Conservation (phyloP, 2,888 invertebrate species). For the Eulithis prunata region DNA sequence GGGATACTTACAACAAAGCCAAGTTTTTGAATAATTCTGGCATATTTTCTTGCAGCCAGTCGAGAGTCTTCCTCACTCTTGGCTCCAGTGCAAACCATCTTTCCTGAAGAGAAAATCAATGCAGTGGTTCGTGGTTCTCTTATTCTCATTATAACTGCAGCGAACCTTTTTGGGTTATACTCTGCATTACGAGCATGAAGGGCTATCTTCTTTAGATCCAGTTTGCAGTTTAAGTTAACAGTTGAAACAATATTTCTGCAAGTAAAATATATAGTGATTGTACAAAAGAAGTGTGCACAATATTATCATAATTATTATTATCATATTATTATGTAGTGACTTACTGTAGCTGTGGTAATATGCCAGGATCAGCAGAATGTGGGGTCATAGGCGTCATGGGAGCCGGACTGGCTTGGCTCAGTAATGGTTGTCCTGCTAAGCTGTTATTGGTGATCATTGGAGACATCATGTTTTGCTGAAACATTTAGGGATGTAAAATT, state of each 20-base stretch:
- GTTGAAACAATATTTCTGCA: slow-evolving; percentile 98
- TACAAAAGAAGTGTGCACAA: not conserved
- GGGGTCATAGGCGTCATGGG: slow-evolving; percentile 97
- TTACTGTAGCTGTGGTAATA: slow-evolving; percentile 96
- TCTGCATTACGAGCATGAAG: slow-evolving; percentile 99
- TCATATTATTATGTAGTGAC: slow-evolving; percentile 50
- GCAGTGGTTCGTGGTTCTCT: slow-evolving; percentile 93
- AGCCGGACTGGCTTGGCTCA: slow-evolving; percentile 88
- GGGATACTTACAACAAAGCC: slow-evolving; percentile 87
- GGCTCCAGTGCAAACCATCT: slow-evolving; percentile 93
- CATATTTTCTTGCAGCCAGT: slow-evolving; percentile 92
- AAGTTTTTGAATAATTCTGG: slow-evolving; percentile 92
- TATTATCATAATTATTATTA: not conserved
- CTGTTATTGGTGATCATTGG: slow-evolving; percentile 88
- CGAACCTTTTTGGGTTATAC: slow-evolving; percentile 99
- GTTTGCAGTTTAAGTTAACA: slow-evolving; percentile 96
- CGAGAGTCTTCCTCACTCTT: slow-evolving; percentile 92
- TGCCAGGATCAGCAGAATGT: slow-evolving; percentile 96
- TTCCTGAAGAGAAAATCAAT: slow-evolving; percentile 91
- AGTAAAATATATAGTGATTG: slow-evolving; percentile 37
- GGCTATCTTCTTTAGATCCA: slow-evolving; percentile 98
- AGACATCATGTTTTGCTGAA: slow-evolving; percentile 93
- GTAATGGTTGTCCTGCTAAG: slow-evolving; percentile 85
- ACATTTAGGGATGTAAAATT: not conserved
- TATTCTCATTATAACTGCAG: slow-evolving; percentile 99